A percentile compares a stretch with the other conserved stretches of the same genome.
These are phyloP conservation scores for Calliphora vomitoria DNA, from an alignment of 2,888 invertebrate genomes.

Conservation along the genomic window DNA sequence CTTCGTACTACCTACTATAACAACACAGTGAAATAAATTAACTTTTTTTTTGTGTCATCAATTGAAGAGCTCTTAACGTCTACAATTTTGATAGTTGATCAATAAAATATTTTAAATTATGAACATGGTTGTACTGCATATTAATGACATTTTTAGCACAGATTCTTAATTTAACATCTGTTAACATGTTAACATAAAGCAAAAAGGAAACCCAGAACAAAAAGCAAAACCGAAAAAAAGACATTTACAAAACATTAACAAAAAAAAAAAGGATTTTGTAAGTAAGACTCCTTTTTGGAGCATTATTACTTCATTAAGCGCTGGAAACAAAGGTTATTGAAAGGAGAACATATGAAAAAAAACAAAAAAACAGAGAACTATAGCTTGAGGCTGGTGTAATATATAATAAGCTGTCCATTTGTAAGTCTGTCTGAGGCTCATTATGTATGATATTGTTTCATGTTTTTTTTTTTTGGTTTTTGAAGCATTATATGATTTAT, in stretches of 20 bases:
- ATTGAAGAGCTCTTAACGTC: not conserved
- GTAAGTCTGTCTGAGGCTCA: conserved; percentile 7
- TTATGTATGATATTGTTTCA: conserved; percentile 46
- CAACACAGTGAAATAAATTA: conserved; percentile 26
- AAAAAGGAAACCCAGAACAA: not conserved
- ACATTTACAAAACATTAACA: conserved; percentile 20
- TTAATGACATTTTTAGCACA: conserved; percentile 71
- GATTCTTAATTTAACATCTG: conserved; percentile 72
- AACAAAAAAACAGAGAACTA: not conserved
- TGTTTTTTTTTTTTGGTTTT: conserved; percentile 13
- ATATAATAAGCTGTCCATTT: conserved; percentile 24
- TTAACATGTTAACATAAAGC: conserved; percentile 41
- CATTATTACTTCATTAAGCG: conserved; percentile 72
- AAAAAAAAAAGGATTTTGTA: not conserved
- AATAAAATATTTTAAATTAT: conserved; percentile 72
- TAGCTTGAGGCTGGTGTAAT: conserved; percentile 49
- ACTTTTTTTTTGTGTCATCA: conserved; percentile 21
- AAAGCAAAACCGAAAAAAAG: not conserved
- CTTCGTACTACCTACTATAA: not conserved
- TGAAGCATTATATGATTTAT: conserved; percentile 68
- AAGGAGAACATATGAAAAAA: not conserved
- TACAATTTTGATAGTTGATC: conserved; percentile 50
- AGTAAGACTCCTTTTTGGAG: conserved; percentile 34
- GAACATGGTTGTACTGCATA: conserved; percentile 63
- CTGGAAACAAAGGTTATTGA: conserved; percentile 43